Evolutionary conservation across 2,113 vertebrate species (phyloP).

Genomic region (Clupea harengus): DNA sequence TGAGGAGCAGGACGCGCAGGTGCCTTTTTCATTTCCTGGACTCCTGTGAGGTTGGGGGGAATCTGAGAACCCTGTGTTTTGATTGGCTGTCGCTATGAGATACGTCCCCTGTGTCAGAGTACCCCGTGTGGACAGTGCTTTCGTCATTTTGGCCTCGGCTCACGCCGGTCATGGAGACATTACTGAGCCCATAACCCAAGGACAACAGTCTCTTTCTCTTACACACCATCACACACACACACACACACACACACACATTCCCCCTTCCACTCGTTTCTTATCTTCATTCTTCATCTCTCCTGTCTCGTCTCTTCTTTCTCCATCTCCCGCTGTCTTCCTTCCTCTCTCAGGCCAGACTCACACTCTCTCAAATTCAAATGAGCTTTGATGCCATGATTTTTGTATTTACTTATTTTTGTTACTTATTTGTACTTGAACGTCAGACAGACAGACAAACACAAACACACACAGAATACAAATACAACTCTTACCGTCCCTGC

Average conservation of each 20-base stretch:
- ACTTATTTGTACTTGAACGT: no score
- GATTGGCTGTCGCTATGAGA: neutral
- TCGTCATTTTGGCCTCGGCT: conserved; percentile 28
- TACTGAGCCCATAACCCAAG: conserved; percentile 33
- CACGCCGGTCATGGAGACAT: conserved; percentile 23
- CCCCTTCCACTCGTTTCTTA: no score
- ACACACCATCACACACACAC: neutral
- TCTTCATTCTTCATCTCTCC: no score
- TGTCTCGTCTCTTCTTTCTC: no score
- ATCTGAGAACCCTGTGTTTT: neutral
- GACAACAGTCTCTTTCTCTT: conserved; percentile 26
- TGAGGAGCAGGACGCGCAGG: neutral
- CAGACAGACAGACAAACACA: neutral
- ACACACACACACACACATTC: neutral
- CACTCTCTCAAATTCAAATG: no score
- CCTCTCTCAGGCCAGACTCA: no score
- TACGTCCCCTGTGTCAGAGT: neutral
- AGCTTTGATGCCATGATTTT: no score
- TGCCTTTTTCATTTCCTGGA: neutral
- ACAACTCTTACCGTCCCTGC: conserved; percentile 81
- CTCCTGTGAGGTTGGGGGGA: neutral
- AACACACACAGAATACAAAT: neutral
- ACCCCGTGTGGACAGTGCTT: neutral
- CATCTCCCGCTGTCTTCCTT: no score
- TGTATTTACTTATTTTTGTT: no score